phyloP scores from a whole-genome alignment of 2,888 invertebrate species.

The Pediacus dermestoides region DNA sequence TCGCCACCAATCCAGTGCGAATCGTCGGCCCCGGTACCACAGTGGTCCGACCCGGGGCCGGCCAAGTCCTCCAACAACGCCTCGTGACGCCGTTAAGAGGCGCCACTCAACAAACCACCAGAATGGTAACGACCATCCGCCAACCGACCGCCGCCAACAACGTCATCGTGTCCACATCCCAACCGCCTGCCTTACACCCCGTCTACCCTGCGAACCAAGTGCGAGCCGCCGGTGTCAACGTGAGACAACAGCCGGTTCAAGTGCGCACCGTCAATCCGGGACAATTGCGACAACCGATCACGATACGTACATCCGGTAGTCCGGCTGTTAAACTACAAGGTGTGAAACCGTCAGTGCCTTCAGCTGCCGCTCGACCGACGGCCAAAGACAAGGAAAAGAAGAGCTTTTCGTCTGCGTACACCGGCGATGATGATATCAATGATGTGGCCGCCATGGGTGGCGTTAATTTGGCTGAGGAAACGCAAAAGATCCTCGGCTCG shows the following conservation, averaged over 20 bases:
- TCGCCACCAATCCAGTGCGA: slow-evolving; percentile 60
- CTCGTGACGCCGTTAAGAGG: slow-evolving; percentile 52
- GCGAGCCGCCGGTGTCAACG: slow-evolving; percentile 21
- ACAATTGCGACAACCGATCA: slow-evolving; percentile 23
- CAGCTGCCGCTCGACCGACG: slow-evolving; percentile 49
- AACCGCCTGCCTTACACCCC: slow-evolving; percentile 50
- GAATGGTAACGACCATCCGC: slow-evolving; percentile 47
- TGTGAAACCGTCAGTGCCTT: slow-evolving; percentile 56
- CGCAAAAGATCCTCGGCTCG: slow-evolving; percentile 86
- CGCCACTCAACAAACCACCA: slow-evolving; percentile 39
- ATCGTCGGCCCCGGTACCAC: slow-evolving; percentile 55
- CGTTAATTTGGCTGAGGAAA: slow-evolving; percentile 94
- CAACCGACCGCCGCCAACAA: slow-evolving; percentile 39
- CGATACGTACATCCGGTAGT: slow-evolving; percentile 43
- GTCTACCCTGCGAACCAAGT: slow-evolving; percentile 40
- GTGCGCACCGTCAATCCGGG: slow-evolving; percentile 39
- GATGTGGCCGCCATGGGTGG: slow-evolving; percentile 99
- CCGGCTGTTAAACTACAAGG: slow-evolving; percentile 46
- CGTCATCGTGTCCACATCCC: slow-evolving; percentile 47
- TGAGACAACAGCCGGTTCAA: slow-evolving; percentile 22
- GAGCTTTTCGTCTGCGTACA: slow-evolving; percentile 50
- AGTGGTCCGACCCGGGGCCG: slow-evolving; percentile 52
- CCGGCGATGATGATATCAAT: slow-evolving; percentile 87
- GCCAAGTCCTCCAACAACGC: slow-evolving; percentile 55
- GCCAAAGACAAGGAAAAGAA: slow-evolving; percentile 73